Evolutionary conservation across 2,888 invertebrate species (phyloP).

Genomic region (Melangyna quadrimaculata): DNA sequence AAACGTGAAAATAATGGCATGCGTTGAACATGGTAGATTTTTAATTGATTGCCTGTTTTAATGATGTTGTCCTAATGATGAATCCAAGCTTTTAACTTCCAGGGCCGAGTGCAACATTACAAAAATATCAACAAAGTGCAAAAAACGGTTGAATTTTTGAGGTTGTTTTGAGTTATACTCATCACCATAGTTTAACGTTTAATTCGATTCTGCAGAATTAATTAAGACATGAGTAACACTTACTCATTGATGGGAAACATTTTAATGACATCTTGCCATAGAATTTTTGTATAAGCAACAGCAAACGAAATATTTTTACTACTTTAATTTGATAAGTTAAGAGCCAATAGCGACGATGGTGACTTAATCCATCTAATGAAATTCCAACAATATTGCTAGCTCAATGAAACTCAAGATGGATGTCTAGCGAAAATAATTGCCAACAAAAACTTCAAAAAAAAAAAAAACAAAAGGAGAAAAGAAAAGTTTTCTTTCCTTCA

Average conservation of each 20-base stretch:
- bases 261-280: conserved; percentile 17
- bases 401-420: conserved; percentile 9
- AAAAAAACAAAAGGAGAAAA: neutral
- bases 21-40: too few relatives aligned
- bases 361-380: conserved; percentile 46
- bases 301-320: neutral
- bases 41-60: too few relatives aligned
- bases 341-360: neutral
- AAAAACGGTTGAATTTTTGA: too few relatives aligned
- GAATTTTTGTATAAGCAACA: neutral
- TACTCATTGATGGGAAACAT: conserved; percentile 33
- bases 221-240: neutral
- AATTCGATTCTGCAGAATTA: too few relatives aligned
- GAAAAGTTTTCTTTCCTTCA: neutral
- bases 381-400: conserved; percentile 44
- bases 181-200: too few relatives aligned
- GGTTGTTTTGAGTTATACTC: too few relatives aligned
- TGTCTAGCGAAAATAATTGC: conserved; percentile 10
- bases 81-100: too few relatives aligned
- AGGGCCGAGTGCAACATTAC: too few relatives aligned
- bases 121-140: too few relatives aligned
- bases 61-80: too few relatives aligned
- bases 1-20: too few relatives aligned
- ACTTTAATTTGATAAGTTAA: conserved; percentile 34
- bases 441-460: neutral